Evolutionary conservation across 1,140 invertebrate genomes (phyloP).

Genomic region (Platorchestia sp.): DNA sequence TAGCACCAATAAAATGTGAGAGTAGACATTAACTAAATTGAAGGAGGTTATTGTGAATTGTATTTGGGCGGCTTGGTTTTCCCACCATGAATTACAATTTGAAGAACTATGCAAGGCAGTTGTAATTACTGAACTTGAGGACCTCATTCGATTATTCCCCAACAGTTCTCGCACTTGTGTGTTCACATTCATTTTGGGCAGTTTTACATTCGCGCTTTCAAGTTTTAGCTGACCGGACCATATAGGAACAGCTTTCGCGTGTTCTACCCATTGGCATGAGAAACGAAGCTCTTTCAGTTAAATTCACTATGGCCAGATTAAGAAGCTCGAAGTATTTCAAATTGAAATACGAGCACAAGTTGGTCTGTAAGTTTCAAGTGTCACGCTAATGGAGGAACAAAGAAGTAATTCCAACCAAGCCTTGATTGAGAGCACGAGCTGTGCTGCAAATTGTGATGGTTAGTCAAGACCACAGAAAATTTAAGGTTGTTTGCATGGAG

Average conservation of each 20-base stretch:
- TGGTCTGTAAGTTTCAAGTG: background rate
- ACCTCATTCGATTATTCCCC: too few relatives aligned
- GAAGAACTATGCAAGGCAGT: too few relatives aligned
- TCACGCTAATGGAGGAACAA: background rate
- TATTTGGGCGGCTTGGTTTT: too few relatives aligned
- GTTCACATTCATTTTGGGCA: too few relatives aligned
- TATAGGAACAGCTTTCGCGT: background rate
- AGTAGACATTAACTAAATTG: too few relatives aligned
- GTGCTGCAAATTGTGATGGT: background rate
- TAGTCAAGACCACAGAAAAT: background rate
- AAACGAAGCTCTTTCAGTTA: background rate
- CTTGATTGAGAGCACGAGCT: background rate
- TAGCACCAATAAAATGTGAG: too few relatives aligned
- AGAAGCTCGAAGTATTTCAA: background rate
- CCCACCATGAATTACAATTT: too few relatives aligned
- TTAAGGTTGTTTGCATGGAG: background rate
- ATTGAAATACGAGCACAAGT: background rate
- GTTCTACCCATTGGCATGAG: background rate
- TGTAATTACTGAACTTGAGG: too few relatives aligned
- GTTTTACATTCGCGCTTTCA: background rate
- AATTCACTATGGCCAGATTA: background rate
- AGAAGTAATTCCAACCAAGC: background rate
- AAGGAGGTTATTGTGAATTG: too few relatives aligned
- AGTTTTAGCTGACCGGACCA: background rate
- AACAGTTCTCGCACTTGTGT: too few relatives aligned